phyloP scores from a whole-genome alignment of 2,888 invertebrate genomes.

The Prenolepis imparis region DNA sequence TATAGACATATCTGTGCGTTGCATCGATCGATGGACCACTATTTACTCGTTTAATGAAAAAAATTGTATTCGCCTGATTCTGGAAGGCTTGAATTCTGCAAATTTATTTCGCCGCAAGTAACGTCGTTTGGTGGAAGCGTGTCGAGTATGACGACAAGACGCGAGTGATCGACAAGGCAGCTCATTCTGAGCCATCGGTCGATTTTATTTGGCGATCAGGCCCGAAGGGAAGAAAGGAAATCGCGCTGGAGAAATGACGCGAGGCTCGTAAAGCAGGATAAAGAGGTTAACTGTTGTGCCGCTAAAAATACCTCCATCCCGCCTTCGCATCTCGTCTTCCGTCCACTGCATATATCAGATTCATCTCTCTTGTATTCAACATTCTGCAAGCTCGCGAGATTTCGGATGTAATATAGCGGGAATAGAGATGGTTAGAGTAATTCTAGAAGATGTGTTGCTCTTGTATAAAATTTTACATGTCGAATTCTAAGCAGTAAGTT shows the following conservation, averaged over 20 bases:
- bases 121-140: constrained; percentile 4
- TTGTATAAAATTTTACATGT: neutral
- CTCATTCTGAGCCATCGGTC: neutral
- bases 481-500: neutral
- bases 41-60: neutral
- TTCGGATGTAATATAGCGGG: neutral
- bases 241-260: constrained; percentile 34
- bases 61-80: neutral
- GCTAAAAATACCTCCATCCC: constrained; percentile 75
- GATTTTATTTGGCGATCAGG: constrained; percentile 28
- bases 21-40: neutral
- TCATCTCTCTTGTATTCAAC: neutral
- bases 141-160: neutral
- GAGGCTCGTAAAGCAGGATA: constrained; percentile 70
- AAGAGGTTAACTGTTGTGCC: constrained; percentile 77
- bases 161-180: constrained; percentile 6
- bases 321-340: constrained; percentile 60
- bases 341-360: constrained; percentile 35
- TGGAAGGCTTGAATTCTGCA: neutral
- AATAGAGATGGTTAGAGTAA: neutral
- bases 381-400: neutral
- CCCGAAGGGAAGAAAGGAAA: constrained; percentile 48
- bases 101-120: constrained; percentile 13
- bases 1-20: neutral
- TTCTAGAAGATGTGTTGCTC: neutral